These are phyloP conservation scores for Drosophila infuscata DNA, from an alignment of 2,888 invertebrate species.

Conservation along the genomic window DNA sequence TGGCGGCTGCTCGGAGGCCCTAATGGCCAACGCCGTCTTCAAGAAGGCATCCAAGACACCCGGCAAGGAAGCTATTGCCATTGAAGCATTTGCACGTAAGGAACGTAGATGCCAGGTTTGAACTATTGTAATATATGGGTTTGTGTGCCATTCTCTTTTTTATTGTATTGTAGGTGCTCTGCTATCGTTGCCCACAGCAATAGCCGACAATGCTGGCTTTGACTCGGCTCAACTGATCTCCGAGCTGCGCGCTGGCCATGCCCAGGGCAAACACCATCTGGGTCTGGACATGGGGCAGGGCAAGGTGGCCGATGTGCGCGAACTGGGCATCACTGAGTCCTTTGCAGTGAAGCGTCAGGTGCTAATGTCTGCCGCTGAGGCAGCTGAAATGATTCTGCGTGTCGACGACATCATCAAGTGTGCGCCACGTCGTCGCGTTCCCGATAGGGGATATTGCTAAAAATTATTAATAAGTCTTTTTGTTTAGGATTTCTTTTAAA, in stretches of 20 bases:
- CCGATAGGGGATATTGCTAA: conserved; percentile 90
- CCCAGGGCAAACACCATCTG: conserved; percentile 90
- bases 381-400: conserved; percentile 99
- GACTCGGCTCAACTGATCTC: conserved; percentile 98
- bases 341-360: conserved; percentile 99
- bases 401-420: conserved; percentile 98
- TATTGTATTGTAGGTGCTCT: conserved; percentile 87
- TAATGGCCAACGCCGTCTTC: conserved; percentile 97
- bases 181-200: conserved; percentile 95
- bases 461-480: conserved; percentile 66
- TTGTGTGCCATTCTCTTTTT: background rate
- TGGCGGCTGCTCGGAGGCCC: conserved; percentile 97
- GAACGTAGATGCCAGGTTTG: conserved; percentile 4
- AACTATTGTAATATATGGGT: background rate
- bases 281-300: conserved; percentile 95
- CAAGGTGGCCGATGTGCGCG: conserved; percentile 94
- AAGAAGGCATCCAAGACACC: conserved; percentile 93
- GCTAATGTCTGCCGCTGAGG: conserved; percentile 96
- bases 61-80: conserved; percentile 98
- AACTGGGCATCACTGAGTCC: conserved; percentile 97
- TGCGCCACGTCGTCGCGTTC: conserved; percentile 94
- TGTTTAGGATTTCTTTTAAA: conserved; percentile 68
- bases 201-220: conserved; percentile 99
- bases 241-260: conserved; percentile 96
- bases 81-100: conserved; percentile 95